Conservation (phyloP, 2,797 vertebrate species). For the Rhinella marina region DNA sequence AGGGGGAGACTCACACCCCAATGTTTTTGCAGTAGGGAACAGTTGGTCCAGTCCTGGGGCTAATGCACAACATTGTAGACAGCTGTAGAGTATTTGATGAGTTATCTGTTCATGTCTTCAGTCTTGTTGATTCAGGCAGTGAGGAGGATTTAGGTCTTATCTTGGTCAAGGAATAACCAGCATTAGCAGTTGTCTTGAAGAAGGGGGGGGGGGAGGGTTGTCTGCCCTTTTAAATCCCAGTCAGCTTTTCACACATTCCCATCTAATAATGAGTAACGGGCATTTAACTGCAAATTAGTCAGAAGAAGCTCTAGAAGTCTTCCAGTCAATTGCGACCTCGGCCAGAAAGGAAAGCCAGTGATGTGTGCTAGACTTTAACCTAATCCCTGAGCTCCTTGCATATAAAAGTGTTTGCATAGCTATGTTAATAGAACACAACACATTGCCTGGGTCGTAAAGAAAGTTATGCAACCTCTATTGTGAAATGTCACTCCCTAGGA, state of each 20-base stretch:
- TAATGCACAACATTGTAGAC: neutral
- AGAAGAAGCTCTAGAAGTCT: neutral
- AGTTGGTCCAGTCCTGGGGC: neutral
- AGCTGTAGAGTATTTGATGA: constrained; percentile 47
- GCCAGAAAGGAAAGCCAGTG: constrained; percentile 7
- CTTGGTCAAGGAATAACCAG: constrained; percentile 17
- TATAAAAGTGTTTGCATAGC: constrained; percentile 47
- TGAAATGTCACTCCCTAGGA: constrained; percentile 15
- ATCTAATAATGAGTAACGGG: constrained; percentile 26
- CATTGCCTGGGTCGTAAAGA: neutral
- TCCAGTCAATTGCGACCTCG: constrained; percentile 23
- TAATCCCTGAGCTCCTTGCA: constrained; percentile 26
- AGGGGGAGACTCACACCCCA: neutral
- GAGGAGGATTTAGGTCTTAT: constrained; percentile 41
- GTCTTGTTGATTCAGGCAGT: constrained; percentile 44
- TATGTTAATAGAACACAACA: constrained; percentile 36
- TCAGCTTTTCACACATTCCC: constrained; percentile 47
- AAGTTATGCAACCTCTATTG: constrained; percentile 41
- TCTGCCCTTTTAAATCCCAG: constrained; percentile 30
- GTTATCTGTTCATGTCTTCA: constrained; percentile 34
- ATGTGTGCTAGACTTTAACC: neutral
- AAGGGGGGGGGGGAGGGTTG: neutral
- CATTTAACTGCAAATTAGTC: constrained; percentile 53
- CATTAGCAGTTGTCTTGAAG: constrained; percentile 45
- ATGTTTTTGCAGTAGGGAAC: constrained; percentile 25